A percentile compares a stretch with the other conserved stretches of the same genome.
These are phyloP conservation scores for Sebastes trivittatus DNA, from an alignment of 2,797 vertebrate species.

Conservation along the genomic window DNA sequence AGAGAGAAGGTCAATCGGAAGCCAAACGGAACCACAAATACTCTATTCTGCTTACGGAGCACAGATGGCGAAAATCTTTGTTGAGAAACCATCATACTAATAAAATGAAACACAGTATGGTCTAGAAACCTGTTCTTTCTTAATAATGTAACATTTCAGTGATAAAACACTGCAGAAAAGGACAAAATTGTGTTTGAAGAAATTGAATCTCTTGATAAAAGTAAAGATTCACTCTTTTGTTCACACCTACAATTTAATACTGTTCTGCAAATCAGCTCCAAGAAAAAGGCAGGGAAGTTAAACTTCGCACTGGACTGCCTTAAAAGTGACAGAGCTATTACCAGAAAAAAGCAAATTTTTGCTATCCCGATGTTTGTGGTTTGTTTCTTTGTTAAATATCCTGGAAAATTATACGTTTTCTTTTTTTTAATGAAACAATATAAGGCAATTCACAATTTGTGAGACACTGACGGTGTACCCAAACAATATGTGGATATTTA, in stretches of 20 bases:
- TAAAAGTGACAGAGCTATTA: background rate
- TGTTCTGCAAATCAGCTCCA: background rate
- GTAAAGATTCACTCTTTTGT: background rate
- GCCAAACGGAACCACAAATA: conserved; percentile 32
- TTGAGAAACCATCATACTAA: background rate
- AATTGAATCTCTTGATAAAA: background rate
- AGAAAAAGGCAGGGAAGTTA: background rate
- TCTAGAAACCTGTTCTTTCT: background rate
- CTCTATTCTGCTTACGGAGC: background rate
- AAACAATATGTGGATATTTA: background rate
- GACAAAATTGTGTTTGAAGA: background rate
- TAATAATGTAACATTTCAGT: background rate
- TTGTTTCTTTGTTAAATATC: background rate
- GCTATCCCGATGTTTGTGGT: background rate
- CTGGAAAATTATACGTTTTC: background rate
- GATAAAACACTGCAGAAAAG: background rate
- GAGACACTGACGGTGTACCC: background rate
- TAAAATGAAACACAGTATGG: background rate
- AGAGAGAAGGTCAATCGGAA: conserved; percentile 42
- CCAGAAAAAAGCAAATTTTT: background rate
- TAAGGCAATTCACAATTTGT: background rate
- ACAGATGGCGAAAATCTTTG: conserved; percentile 3
- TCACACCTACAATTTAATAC: background rate
- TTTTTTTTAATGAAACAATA: background rate
- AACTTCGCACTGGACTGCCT: background rate